Conservation (phyloP, 2,113 vertebrate species). For the Gymnorhina tibicen region DNA sequence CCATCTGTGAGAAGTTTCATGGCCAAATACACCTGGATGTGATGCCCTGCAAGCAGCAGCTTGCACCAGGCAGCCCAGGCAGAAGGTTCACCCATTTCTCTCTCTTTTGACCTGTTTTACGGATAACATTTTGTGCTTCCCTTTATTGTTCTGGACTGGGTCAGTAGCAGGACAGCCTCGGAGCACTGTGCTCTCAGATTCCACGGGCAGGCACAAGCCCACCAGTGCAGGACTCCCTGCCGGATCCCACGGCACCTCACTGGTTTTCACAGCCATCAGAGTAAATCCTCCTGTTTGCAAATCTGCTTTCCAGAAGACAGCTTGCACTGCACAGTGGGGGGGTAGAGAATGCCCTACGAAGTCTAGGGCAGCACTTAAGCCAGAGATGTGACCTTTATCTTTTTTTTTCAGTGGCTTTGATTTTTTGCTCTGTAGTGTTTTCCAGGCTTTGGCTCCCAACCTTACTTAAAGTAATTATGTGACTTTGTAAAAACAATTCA, state of each 20-base stretch:
- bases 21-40: not conserved
- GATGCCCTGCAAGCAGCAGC: not conserved
- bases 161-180: not conserved
- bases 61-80: not conserved
- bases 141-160: not conserved
- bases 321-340: not conserved
- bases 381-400: not conserved
- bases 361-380: not conserved
- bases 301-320: not conserved
- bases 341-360: not conserved
- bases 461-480: not conserved
- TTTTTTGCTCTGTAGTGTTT: not conserved
- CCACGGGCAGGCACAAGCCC: fast-evolving
- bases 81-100: not conserved
- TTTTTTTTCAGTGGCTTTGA: not conserved
- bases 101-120: not conserved
- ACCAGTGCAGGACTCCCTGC: not conserved
- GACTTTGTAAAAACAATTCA: slow-evolving; percentile 19
- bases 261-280: not conserved
- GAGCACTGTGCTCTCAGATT: not conserved
- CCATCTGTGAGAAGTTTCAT: not conserved
- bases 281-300: not conserved
- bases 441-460: not conserved
- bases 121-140: not conserved
- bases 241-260: not conserved